phyloP scores from a whole-genome alignment of 2,797 vertebrate species.

The Artibeus jamaicensis region DNA sequence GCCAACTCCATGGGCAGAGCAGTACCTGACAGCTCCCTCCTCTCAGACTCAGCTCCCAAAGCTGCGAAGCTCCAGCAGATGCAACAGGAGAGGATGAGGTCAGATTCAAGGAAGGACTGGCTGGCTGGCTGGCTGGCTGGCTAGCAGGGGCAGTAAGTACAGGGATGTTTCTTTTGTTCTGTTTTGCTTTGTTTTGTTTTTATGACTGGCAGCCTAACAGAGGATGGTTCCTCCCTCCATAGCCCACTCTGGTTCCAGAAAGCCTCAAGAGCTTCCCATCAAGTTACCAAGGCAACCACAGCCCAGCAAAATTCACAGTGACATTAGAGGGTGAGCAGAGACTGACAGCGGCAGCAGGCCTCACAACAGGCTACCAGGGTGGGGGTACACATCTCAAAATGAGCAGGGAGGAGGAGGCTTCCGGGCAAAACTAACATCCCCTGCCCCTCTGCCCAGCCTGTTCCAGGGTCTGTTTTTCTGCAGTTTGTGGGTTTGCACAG shows the following conservation, averaged over 20 bases:
- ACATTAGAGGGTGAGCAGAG: slow-evolving; percentile 37
- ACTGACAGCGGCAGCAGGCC: background rate
- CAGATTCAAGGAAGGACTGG: slow-evolving; percentile 1
- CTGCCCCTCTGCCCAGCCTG: background rate
- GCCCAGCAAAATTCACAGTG: slow-evolving; percentile 43
- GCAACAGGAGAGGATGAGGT: background rate
- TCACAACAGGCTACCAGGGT: slow-evolving; percentile 17
- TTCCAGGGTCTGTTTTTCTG: slow-evolving; percentile 15
- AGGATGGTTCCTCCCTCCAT: slow-evolving; percentile 1
- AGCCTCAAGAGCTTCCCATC: slow-evolving; percentile 61
- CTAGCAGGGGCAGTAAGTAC: background rate
- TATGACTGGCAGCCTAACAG: slow-evolving; percentile 1
- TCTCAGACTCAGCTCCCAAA: background rate
- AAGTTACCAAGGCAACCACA: slow-evolving; percentile 74
- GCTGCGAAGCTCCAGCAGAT: background rate
- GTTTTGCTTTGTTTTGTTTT: background rate
- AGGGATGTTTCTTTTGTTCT: background rate
- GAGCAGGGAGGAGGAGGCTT: slow-evolving; percentile 15
- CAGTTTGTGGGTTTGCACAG: background rate
- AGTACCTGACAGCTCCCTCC: background rate
- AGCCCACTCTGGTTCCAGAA: slow-evolving; percentile 54
- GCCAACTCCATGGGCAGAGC: slow-evolving; percentile 38
- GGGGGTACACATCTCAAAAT: background rate
- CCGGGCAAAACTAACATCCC: background rate
- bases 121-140: background rate